Evolutionary conservation across 2,888 invertebrate species (phyloP), one percentile per base, ranked within the genome.

Genomic region (Poecilus cupreus): DNA sequence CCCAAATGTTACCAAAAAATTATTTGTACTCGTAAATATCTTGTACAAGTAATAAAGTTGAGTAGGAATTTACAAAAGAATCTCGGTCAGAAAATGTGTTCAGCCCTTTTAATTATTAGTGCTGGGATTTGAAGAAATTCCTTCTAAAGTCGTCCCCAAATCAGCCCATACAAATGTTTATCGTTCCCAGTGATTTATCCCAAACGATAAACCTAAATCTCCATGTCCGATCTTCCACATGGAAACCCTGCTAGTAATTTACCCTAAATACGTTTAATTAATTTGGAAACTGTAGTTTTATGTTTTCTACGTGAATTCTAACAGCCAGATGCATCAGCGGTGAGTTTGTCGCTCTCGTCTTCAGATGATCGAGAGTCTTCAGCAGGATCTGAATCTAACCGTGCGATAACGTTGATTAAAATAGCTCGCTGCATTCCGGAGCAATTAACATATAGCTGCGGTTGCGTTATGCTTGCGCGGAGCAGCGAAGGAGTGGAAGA

Each of bases 381-480:
- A 51, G 51, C 51, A 18, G 75, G 54, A 26, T 18, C 13, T 16
- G 70, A 79, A 79, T 79, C 79, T 70, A 37, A 70, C 77, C 77
- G 39, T 20, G 49, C 64, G 79, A 79, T 79, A 79, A 57, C 60
- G 68, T 54, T 79, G 79, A 70, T 79, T 79, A 68, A 79, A 68
- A 79, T 79, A 79, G 49, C 43, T 79, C 39, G 16, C 68, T 26
- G 70, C 46, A 79, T 79, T 79, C 79, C 51, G 20, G 4, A 46
- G 51, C 79, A 79, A 79, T 79, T 79, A 79, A 79, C 64, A 77
- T 57, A 26, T 22, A 20, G 13, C 24, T n/a, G 32, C 32, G 32
- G 32, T 32, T 32, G 32, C 32, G 32, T 32, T 32, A 32, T 32
- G 32, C 32, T 5, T 32, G 32, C 32, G 32, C 8, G 32, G 32